Percentiles rank a stretch among this genome's conserved stretches.
These are phyloP conservation scores for Exephanes ischioxanthus DNA, from an alignment of 2,888 invertebrate genomes.

Conservation along the genomic window DNA sequence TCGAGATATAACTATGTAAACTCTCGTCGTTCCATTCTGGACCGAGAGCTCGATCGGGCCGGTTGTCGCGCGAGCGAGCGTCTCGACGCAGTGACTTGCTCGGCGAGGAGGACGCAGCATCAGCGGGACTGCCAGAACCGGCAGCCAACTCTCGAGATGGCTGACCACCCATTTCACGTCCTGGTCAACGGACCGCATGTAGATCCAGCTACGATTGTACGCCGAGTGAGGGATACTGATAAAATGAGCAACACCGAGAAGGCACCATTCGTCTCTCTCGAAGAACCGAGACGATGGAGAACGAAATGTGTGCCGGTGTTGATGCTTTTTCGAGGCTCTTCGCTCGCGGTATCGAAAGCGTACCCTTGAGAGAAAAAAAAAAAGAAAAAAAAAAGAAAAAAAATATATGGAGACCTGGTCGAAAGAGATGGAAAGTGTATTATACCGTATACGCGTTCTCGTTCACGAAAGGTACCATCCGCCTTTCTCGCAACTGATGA, in stretches of 20 bases:
- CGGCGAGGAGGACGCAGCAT: conserved; percentile 62
- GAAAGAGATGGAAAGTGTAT: conserved; percentile 50
- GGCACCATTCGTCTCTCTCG: conserved; percentile 55
- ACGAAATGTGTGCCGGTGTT: conserved; percentile 33
- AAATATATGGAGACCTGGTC: conserved; percentile 17
- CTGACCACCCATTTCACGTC: conserved; percentile 82
- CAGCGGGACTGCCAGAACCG: conserved; percentile 50
- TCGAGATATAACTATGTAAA: conserved; percentile 8
- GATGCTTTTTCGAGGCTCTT: conserved; percentile 39
- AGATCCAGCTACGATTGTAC: conserved; percentile 77
- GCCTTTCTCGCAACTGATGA: conserved; percentile 47
- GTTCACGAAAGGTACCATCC: conserved; percentile 35
- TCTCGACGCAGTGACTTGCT: conserved; percentile 49
- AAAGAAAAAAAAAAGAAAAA: background rate
- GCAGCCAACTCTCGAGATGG: conserved; percentile 63
- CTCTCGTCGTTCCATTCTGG: conserved; percentile 16
- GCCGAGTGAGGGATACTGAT: conserved; percentile 52
- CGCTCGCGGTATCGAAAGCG: conserved; percentile 14
- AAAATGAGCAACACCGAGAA: conserved; percentile 59
- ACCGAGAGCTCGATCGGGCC: conserved; percentile 11
- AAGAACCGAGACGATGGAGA: conserved; percentile 27
- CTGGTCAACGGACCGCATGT: conserved; percentile 77
- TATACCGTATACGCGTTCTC: conserved; percentile 26
- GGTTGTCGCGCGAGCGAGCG: conserved; percentile 39
- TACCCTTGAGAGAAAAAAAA: conserved; percentile 25